Evolutionary conservation across 2,797 vertebrate genomes (phyloP).

Genomic region (Sebastes vulpes): DNA sequence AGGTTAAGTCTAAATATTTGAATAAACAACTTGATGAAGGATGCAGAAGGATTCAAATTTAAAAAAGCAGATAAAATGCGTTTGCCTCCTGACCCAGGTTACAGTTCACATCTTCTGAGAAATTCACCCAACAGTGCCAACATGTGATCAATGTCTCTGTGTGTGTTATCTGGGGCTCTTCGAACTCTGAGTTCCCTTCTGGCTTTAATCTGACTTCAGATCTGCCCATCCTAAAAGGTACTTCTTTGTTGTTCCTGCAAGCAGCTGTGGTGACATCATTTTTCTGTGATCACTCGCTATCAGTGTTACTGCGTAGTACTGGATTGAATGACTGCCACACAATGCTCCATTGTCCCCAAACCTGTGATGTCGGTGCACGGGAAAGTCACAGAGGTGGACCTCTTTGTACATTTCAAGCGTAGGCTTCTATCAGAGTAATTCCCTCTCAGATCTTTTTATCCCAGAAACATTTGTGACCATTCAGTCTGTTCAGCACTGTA

Average conservation of each 20-base stretch:
- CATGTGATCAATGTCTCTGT: conserved; percentile 41
- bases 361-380: conserved; percentile 76
- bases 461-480: conserved; percentile 54
- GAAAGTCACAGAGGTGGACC: conserved; percentile 61
- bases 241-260: conserved; percentile 80
- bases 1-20: not conserved
- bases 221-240: conserved; percentile 68
- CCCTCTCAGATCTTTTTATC: conserved; percentile 51
- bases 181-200: conserved; percentile 47
- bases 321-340: conserved; percentile 83
- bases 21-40: not conserved
- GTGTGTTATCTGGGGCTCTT: conserved; percentile 49
- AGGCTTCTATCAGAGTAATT: conserved; percentile 42
- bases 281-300: conserved; percentile 82
- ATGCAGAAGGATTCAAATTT: not conserved
- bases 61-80: not conserved
- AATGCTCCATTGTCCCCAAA: conserved; percentile 81
- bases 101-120: conserved; percentile 3
- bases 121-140: not conserved
- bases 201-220: conserved; percentile 70
- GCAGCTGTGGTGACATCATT: conserved; percentile 85
- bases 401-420: conserved; percentile 62
- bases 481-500: not conserved
- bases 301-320: conserved; percentile 60
- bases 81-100: not conserved